Evolutionary conservation across 2,797 vertebrate genomes (phyloP), one percentile per base, ranked within the genome.

Genomic region (Xenopus petersii): DNA sequence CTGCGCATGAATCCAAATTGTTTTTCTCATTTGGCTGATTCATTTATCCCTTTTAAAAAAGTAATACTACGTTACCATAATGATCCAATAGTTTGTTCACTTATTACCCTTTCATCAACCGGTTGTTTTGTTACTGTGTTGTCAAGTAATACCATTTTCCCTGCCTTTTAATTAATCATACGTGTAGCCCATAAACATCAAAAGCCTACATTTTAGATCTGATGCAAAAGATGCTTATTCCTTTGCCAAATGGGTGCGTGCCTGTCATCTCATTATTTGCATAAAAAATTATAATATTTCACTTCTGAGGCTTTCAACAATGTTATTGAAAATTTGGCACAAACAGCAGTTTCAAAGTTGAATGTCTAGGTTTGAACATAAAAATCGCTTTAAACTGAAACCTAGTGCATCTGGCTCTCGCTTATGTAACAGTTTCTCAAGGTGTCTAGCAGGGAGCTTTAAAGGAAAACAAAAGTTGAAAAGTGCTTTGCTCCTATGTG

Each of bases 1-100:
- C 46, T 58, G 59, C 24, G 12, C 49, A 48, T 46, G 5, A 58
- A 77, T 62, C 64, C 3, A 68, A 36, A 76, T 60, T 66, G 67
- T 76, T 72, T 67, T 77, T 58, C 49, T 48, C 59, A 17, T 56
- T 73, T 68, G 55, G 42, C 17, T 77, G 66, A 73, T 69, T 73
- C 49, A 64, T 73, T 78, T 77, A 26, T 73, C 60, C 51, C 60
- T 77, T 78, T 73, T 58, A 73, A 59, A 67, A 69, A 42, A 64
- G 69, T 64, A 64, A 69, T 78, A 59, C 60, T 49, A 49, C 48
- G 60, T 74, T 70, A 15, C 60, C 59, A 36, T 77, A 67, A 77
- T 73, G 76, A 73, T 73, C 60, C 30, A n/a, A 69, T 64, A 60
- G 71, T 78, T 69, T 73, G 63, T 63, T 78, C 70, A 49, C 70